A percentile compares a stretch with the other conserved stretches of the same genome.
Conservation (phyloP, 2,113 vertebrate species). For the Ancistrus triradiatus region DNA sequence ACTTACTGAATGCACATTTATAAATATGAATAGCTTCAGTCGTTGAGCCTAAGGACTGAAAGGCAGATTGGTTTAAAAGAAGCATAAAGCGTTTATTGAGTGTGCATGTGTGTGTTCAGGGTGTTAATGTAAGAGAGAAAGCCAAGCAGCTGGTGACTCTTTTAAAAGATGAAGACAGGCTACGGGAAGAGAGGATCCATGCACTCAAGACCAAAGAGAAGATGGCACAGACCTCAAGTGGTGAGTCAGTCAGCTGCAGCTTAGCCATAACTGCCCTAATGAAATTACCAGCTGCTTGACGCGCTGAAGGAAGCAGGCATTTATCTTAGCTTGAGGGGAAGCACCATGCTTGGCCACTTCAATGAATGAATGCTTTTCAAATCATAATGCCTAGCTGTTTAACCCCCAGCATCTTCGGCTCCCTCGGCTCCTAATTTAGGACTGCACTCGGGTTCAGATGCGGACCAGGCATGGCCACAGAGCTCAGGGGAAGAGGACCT, state of each 20-base stretch:
- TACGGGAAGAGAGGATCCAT: slow-evolving; percentile 84
- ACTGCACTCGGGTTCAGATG: slow-evolving; percentile 68
- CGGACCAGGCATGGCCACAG: slow-evolving; percentile 88
- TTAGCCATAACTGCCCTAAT: background rate
- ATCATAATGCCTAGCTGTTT: slow-evolving; percentile 46
- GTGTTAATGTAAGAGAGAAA: slow-evolving; percentile 88
- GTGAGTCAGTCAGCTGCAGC: slow-evolving; percentile 54
- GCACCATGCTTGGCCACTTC: slow-evolving; percentile 23
- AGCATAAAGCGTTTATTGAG: background rate
- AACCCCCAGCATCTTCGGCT: slow-evolving; percentile 70
- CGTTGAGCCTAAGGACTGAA: background rate
- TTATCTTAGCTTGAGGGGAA: background rate
- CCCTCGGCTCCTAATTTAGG: slow-evolving; percentile 70
- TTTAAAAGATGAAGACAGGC: slow-evolving; percentile 84
- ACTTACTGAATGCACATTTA: too few species aligned
- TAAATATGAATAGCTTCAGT: too few species aligned
- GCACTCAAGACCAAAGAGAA: slow-evolving; percentile 96
- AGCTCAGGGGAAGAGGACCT: slow-evolving; percentile 88
- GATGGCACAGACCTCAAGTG: slow-evolving; percentile 85
- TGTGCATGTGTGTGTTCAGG: slow-evolving; percentile 52
- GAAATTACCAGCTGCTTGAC: background rate
- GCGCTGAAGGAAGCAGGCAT: background rate
- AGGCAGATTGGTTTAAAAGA: background rate
- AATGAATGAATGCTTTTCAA: slow-evolving; percentile 22
- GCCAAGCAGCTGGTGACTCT: slow-evolving; percentile 88